Evolutionary conservation across 2,797 vertebrate genomes (phyloP).

Genomic region (Tympanoctomys barrerae): DNA sequence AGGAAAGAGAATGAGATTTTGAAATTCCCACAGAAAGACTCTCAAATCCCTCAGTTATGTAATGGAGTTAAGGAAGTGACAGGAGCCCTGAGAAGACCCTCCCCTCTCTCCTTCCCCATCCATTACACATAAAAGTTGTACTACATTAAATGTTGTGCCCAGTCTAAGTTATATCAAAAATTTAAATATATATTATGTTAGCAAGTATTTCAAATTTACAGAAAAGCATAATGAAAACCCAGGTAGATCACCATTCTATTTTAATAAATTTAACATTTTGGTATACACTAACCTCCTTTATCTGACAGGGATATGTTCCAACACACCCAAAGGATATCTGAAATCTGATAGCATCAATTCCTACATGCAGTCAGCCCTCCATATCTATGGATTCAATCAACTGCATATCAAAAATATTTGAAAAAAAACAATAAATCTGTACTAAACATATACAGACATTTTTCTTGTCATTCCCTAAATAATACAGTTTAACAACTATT

Average conservation of each 20-base stretch:
- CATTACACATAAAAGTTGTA: background rate
- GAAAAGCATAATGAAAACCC: slow-evolving; percentile 29
- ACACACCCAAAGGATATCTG: background rate
- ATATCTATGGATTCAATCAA: background rate
- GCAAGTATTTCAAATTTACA: slow-evolving; percentile 26
- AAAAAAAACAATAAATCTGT: background rate
- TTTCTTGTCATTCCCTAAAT: background rate
- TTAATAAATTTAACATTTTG: background rate
- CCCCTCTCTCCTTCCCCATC: no score
- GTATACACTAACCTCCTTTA: background rate
- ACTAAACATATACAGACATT: background rate
- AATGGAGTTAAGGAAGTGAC: background rate
- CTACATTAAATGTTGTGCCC: background rate
- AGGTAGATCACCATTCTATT: background rate
- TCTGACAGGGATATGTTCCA: background rate
- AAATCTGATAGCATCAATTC: background rate
- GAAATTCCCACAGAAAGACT: slow-evolving; percentile 23
- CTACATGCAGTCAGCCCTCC: background rate
- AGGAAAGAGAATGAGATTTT: slow-evolving; percentile 69
- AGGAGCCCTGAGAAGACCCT: background rate
- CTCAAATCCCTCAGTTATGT: slow-evolving; percentile 21
- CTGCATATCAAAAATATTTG: background rate
- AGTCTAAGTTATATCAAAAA: background rate
- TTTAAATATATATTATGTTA: background rate
- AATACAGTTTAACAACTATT: background rate